Evolutionary conservation across 1,140 invertebrate genomes (phyloP).

Genomic region (Globodera rostochiensis): DNA sequence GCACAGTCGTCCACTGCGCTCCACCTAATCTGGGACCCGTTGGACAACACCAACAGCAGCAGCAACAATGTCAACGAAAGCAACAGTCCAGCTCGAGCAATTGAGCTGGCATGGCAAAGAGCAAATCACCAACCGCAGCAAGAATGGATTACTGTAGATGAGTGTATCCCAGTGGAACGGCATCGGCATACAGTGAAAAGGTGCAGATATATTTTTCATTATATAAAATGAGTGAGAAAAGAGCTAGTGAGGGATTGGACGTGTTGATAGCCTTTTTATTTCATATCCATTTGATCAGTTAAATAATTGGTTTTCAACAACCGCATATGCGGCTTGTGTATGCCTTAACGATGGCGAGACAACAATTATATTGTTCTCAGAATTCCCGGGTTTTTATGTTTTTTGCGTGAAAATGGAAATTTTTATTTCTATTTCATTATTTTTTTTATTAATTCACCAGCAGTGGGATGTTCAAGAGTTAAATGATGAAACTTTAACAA

Average conservation of each 20-base stretch:
- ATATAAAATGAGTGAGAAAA: not conserved
- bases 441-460: too few relatives aligned
- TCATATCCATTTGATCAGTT: too few relatives aligned
- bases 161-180: conserved; percentile 30
- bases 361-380: too few relatives aligned
- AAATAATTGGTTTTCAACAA: too few relatives aligned
- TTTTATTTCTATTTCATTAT: too few relatives aligned
- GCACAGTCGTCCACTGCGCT: conserved; percentile 86
- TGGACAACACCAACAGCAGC: not conserved
- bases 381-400: too few relatives aligned
- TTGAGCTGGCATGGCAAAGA: conserved; percentile 52
- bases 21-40: conserved; percentile 68
- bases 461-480: too few relatives aligned
- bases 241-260: not conserved
- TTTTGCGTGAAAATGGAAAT: too few relatives aligned
- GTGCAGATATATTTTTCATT: conserved; percentile 24
- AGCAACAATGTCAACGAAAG: not conserved
- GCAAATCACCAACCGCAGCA: conserved; percentile 45
- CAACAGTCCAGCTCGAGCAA: conserved; percentile 40
- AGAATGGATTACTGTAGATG: conserved; percentile 37
- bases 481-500: too few relatives aligned
- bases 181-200: conserved; percentile 32
- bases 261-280: not conserved
- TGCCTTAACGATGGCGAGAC: too few relatives aligned
- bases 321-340: too few relatives aligned